Percentiles rank a stretch among this genome's conserved stretches.
These are phyloP conservation scores for Dryoscopus gambensis DNA, from an alignment of 2,113 vertebrate species.

Conservation along the genomic window DNA sequence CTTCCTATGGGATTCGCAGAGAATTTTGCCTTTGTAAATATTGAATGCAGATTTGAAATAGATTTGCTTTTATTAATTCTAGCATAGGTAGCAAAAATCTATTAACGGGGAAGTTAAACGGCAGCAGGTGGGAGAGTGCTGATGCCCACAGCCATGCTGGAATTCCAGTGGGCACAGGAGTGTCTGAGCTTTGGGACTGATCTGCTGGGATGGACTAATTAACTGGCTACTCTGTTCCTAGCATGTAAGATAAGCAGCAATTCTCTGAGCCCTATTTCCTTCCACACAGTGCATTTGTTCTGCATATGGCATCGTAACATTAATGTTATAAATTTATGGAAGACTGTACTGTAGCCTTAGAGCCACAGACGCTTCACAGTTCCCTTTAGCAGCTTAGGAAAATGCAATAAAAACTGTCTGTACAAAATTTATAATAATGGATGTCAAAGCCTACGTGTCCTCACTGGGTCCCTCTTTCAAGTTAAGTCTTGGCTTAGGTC, in stretches of 20 bases:
- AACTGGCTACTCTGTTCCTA: background rate
- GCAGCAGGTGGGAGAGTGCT: background rate
- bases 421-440: constrained; percentile 62
- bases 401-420: constrained; percentile 44
- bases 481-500: constrained; percentile 54
- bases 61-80: background rate
- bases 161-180: background rate
- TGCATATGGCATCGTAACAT: constrained; percentile 56
- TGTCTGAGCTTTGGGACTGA: background rate
- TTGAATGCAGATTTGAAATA: background rate
- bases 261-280: constrained; percentile 48
- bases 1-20: background rate
- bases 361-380: constrained; percentile 43
- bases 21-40: background rate
- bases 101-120: background rate
- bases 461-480: constrained; percentile 17
- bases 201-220: background rate
- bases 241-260: constrained; percentile 20
- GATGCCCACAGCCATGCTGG: constrained; percentile 16
- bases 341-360: constrained; percentile 40
- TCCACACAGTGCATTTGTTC: constrained; percentile 54
- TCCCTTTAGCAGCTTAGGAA: constrained; percentile 64
- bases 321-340: constrained; percentile 42
- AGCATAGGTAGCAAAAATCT: background rate
- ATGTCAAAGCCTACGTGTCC: constrained; percentile 46